Percentiles rank a stretch among this genome's conserved stretches.
These are phyloP conservation scores for Oryctolagus cuniculus DNA, from an alignment of 2,113 vertebrate species.

Conservation along the genomic window mOryCun1.1 NC_091434.1:17124501-17125000, in stretches of 20 bases:
- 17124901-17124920: not conserved
- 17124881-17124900: not conserved
- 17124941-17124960: not conserved
- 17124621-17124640: not conserved
- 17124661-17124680: not conserved
- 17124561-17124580: slow-evolving; percentile 62
- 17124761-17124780: not conserved
- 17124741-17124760: not conserved
- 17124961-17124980: not conserved
- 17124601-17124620: not conserved
- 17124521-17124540: not conserved
- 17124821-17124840: not conserved
- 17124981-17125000: slow-evolving; percentile 36
- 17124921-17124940: not conserved
- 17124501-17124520: not conserved
- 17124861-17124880: not conserved
- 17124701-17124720: not conserved
- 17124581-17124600: not conserved
- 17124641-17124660: not conserved
- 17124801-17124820: not conserved
- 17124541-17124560: not conserved
- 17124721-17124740: not conserved
- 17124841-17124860: not conserved
- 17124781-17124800: not conserved
- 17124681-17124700: not conserved